phyloP scores from a whole-genome alignment of 2,113 vertebrate genomes.

The Emydocephalus ijimae region DNA sequence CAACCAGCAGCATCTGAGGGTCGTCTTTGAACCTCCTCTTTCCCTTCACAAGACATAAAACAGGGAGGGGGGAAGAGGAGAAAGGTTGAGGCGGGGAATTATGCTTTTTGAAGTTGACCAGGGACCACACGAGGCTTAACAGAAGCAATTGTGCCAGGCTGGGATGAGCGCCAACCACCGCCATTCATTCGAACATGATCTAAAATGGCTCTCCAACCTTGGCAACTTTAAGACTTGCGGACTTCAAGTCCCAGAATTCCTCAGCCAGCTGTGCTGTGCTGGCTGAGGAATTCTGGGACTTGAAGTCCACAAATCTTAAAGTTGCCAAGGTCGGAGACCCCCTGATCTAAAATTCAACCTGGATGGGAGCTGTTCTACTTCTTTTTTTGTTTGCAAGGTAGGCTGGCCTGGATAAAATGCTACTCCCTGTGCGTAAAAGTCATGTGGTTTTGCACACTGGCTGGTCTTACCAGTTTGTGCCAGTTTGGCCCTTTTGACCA shows the following conservation, averaged over 20 bases:
- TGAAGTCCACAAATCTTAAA: too few relatives aligned
- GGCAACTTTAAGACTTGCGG: too few relatives aligned
- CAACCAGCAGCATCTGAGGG: not conserved
- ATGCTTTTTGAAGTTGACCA: slow-evolving; percentile 33
- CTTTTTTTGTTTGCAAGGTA: fast-evolving
- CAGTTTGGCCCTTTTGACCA: not conserved
- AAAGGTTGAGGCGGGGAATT: not conserved
- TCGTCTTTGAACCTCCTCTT: too few relatives aligned
- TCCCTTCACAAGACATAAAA: not conserved
- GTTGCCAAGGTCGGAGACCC: too few relatives aligned
- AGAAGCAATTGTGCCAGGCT: slow-evolving; percentile 15
- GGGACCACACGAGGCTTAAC: slow-evolving; percentile 32
- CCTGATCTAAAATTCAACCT: not conserved
- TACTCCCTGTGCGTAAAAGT: fast-evolving
- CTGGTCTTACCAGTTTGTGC: not conserved
- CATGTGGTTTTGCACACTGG: not conserved
- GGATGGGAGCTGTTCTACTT: fast-evolving
- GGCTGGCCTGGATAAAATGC: not conserved
- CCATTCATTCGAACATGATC: slow-evolving; percentile 22
- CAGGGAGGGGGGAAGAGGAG: fast-evolving
- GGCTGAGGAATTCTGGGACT: too few relatives aligned
- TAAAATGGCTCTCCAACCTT: too few relatives aligned
- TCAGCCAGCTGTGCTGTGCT: too few relatives aligned
- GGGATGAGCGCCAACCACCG: slow-evolving; percentile 37
- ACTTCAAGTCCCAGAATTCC: too few relatives aligned